A percentile compares a stretch with the other conserved stretches of the same genome.
phyloP scores from a whole-genome alignment of 2,113 vertebrate species.

The Sclerurus mexicanus region DNA sequence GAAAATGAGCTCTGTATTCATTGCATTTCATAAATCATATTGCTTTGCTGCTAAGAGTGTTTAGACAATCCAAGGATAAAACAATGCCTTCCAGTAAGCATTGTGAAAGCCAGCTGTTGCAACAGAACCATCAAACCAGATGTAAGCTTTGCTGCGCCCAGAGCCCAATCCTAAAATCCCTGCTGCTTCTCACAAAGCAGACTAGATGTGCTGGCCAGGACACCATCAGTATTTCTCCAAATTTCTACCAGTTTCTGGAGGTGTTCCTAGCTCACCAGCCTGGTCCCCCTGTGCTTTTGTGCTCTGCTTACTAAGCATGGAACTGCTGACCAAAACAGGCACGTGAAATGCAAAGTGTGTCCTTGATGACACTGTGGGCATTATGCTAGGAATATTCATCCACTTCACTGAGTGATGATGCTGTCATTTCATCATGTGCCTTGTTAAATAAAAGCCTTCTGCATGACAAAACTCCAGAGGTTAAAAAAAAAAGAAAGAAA shows the following conservation, averaged over 20 bases:
- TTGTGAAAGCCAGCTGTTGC: slow-evolving; percentile 33
- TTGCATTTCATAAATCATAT: neutral
- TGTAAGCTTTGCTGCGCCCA: neutral
- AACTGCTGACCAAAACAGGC: neutral
- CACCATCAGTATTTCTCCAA: neutral
- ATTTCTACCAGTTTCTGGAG: neutral
- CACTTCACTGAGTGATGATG: neutral
- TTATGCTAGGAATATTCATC: neutral
- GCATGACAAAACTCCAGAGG: neutral
- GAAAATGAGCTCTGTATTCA: neutral
- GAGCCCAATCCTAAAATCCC: neutral
- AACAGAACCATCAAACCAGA: neutral
- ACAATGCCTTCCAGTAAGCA: slow-evolving; percentile 33
- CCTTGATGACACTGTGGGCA: neutral
- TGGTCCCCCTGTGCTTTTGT: neutral
- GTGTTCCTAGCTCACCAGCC: neutral
- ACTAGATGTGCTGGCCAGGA: neutral
- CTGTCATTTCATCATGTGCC: neutral
- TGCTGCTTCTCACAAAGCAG: neutral
- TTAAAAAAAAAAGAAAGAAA: neutral
- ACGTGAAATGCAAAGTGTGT: neutral
- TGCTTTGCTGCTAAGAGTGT: slow-evolving; percentile 7
- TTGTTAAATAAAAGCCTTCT: slow-evolving; percentile 8
- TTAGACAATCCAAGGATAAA: slow-evolving; percentile 40
- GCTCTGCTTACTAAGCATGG: neutral